phyloP scores from a whole-genome alignment of 1,140 invertebrate genomes.

The Schlechtendalia chinensis region DNA sequence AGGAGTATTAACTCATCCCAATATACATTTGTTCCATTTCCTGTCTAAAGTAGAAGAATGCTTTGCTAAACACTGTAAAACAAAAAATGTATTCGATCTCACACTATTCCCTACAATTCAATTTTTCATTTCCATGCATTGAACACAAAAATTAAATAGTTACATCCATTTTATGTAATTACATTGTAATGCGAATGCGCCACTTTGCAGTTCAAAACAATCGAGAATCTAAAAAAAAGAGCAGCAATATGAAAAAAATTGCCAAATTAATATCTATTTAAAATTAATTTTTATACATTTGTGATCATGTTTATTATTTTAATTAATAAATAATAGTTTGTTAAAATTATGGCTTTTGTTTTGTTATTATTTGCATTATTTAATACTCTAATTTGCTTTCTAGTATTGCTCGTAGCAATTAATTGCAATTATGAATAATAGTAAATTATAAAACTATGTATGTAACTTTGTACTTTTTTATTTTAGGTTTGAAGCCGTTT shows the following conservation, averaged over 20 bases:
- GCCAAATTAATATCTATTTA: not conserved
- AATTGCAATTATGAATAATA: too few species aligned
- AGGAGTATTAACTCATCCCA: not conserved
- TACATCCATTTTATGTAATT: not conserved
- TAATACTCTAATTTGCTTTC: too few species aligned
- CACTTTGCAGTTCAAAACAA: conserved; percentile 2
- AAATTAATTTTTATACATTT: too few species aligned
- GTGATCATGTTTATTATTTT: too few species aligned
- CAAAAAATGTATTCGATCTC: not conserved
- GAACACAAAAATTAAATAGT: not conserved
- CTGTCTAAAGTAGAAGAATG: not conserved
- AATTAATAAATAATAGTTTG: too few species aligned
- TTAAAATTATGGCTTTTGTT: too few species aligned
- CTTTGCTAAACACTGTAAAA: not conserved
- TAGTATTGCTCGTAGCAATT: too few species aligned
- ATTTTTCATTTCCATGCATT: not conserved
- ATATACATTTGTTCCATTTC: not conserved
- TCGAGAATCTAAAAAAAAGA: not conserved
- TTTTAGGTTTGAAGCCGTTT: too few species aligned
- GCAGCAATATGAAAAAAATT: not conserved
- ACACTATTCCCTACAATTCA: not conserved
- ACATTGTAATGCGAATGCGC: not conserved
- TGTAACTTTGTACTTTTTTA: too few species aligned
- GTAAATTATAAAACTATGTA: too few species aligned
- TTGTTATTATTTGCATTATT: too few species aligned